These are phyloP conservation scores for Pipistrellus pipistrellus DNA, from an alignment of 2,797 vertebrate genomes.

Conservation along the genomic window DNA sequence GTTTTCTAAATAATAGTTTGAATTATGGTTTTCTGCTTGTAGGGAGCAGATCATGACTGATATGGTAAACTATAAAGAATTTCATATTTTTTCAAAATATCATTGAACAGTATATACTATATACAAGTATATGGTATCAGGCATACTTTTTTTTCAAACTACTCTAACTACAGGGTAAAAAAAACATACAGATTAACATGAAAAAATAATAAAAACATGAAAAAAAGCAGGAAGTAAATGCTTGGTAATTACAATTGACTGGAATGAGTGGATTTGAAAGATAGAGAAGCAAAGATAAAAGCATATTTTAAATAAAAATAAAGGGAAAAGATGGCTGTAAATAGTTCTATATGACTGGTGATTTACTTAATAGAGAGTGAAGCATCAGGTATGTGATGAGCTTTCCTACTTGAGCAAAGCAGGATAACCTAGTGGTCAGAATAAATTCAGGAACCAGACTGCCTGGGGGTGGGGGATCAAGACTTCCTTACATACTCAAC, in stretches of 20 bases:
- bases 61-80: background rate
- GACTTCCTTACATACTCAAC: background rate
- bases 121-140: background rate
- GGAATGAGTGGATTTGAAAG: background rate
- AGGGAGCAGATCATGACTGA: background rate
- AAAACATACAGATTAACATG: background rate
- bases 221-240: background rate
- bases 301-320: background rate
- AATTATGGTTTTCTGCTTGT: background rate
- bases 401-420: background rate
- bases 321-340: background rate
- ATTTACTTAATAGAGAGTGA: background rate
- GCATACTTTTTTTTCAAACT: background rate
- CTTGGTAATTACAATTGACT: background rate
- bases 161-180: background rate
- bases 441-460: background rate
- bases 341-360: background rate
- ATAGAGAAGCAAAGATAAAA: background rate
- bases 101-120: background rate
- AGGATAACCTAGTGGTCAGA: background rate
- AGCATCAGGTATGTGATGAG: background rate
- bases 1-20: background rate
- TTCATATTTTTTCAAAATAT: background rate
- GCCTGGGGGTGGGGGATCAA: rapidly evolving
- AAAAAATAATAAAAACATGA: background rate